Conservation (phyloP, 1,140 invertebrate genomes). For the Marisa cornuarietis region DNA sequence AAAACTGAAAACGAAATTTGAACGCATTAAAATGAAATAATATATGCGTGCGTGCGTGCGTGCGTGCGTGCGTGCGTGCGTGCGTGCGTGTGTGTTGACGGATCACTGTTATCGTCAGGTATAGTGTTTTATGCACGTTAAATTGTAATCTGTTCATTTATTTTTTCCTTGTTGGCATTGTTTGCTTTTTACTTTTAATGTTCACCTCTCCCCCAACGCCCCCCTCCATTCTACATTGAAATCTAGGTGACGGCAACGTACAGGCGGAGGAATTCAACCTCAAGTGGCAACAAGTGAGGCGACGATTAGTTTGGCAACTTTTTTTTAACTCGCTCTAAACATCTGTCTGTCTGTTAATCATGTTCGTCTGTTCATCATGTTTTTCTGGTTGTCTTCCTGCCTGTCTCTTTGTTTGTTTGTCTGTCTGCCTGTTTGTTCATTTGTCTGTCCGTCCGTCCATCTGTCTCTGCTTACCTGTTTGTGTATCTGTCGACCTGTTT, state of each 20-base stretch:
- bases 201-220: background rate
- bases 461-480: background rate
- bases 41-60: no score
- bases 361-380: constrained; percentile 2
- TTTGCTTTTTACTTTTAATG: background rate
- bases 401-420: background rate
- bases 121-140: background rate
- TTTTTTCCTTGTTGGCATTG: background rate
- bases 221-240: background rate
- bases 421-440: background rate
- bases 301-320: no score
- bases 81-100: background rate
- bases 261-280: no score
- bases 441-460: background rate
- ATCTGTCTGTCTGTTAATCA: no score
- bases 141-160: background rate
- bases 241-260: no score
- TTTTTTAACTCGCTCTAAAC: no score
- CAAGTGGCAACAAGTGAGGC: no score
- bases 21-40: no score
- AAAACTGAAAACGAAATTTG: background rate
- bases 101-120: background rate
- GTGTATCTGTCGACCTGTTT: background rate
- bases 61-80: no score
- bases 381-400: background rate